These are phyloP conservation scores for Aspidiotus rigidus DNA, from an alignment of 2,888 invertebrate genomes.

Conservation along the genomic window DNA sequence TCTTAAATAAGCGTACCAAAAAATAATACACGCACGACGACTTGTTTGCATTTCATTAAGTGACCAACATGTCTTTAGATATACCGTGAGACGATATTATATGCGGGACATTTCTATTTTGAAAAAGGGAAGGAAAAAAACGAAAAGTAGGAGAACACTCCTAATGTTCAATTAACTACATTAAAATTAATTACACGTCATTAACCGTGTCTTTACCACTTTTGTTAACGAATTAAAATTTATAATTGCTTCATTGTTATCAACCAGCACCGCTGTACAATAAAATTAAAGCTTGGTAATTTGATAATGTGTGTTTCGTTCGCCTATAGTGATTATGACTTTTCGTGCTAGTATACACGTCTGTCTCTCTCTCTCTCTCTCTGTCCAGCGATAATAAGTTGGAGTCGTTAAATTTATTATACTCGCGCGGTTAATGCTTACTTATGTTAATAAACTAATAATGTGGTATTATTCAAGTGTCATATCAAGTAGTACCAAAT, in stretches of 20 bases:
- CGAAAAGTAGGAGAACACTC: not conserved
- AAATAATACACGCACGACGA: not conserved
- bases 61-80: constrained; percentile 1
- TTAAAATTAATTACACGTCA: constrained; percentile 31
- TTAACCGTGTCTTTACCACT: constrained; percentile 33
- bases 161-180: constrained; percentile 30
- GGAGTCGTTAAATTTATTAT: too few relatives aligned
- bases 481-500: too few relatives aligned
- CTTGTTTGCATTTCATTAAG: constrained; percentile 29
- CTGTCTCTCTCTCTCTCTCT: too few relatives aligned
- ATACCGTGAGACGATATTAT: constrained; percentile 17
- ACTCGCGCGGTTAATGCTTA: too few relatives aligned
- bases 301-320: constrained; percentile 9
- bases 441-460: too few relatives aligned
- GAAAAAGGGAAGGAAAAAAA: not conserved
- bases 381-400: too few relatives aligned
- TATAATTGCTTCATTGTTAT: constrained; percentile 28
- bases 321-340: too few relatives aligned
- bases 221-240: constrained; percentile 30
- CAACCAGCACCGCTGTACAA: constrained; percentile 19
- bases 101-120: constrained; percentile 28
- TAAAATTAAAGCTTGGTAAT: constrained; percentile 28
- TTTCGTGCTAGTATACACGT: too few relatives aligned
- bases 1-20: too few relatives aligned
- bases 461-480: too few relatives aligned